phyloP scores from a whole-genome alignment of 2,888 invertebrate genomes.

The Pachycephus smyrnensis region DNA sequence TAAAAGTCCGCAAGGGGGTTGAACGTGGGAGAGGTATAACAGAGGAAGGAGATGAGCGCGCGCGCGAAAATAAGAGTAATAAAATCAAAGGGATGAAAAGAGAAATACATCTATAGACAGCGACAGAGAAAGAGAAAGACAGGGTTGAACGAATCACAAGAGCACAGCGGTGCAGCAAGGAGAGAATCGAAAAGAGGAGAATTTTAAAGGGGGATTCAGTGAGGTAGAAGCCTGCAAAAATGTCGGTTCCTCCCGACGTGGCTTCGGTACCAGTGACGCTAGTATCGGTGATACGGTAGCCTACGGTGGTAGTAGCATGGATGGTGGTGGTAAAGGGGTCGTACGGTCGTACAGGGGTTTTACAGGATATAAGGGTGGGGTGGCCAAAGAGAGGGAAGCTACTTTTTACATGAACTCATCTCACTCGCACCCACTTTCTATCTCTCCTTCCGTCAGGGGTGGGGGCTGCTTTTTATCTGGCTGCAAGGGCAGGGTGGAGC shows the following conservation, averaged over 20 bases:
- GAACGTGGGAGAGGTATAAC: slow-evolving; percentile 18
- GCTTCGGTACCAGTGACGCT: neutral
- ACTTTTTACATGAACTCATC: slow-evolving; percentile 15
- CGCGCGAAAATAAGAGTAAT: slow-evolving; percentile 43
- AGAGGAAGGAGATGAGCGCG: slow-evolving; percentile 12
- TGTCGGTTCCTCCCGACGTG: neutral
- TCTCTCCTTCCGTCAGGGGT: neutral
- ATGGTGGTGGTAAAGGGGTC: slow-evolving; percentile 30
- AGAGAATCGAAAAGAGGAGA: slow-evolving; percentile 16
- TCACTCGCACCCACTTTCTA: slow-evolving; percentile 2
- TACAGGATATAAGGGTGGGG: slow-evolving; percentile 13
- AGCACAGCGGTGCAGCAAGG: slow-evolving; percentile 7
- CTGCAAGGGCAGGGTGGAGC: slow-evolving; percentile 35
- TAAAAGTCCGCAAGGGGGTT: slow-evolving; percentile 40
- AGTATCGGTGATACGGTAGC: slow-evolving; percentile 16
- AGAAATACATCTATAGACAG: neutral
- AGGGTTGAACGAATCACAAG: slow-evolving; percentile 10
- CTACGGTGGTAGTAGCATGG: neutral
- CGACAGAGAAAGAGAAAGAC: neutral
- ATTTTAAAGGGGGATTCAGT: neutral
- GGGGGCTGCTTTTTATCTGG: slow-evolving; percentile 14
- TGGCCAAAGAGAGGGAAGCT: slow-evolving; percentile 31
- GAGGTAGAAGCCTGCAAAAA: neutral
- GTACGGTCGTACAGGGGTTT: slow-evolving; percentile 30
- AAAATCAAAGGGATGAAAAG: slow-evolving; percentile 30